phyloP scores from a whole-genome alignment of 1,140 invertebrate species.

The Lepidurus packardi region DNA sequence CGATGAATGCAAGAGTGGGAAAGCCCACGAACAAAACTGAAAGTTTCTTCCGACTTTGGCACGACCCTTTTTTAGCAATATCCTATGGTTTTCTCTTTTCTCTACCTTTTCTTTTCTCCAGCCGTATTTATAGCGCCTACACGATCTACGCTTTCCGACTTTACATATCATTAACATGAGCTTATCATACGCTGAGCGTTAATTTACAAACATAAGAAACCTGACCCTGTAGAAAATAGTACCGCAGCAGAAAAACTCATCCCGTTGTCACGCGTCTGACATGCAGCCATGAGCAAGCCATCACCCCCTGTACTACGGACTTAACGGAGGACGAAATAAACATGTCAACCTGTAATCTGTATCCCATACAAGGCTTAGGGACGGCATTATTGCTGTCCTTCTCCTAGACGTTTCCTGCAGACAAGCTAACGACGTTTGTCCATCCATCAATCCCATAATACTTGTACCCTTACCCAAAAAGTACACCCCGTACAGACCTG shows the following conservation, averaged over 20 bases:
- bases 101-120: too few relatives aligned
- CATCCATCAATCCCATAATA: constrained; percentile 11
- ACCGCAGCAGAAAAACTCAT: background rate
- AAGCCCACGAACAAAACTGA: background rate
- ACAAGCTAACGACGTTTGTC: background rate
- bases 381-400: too few relatives aligned
- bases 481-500: background rate
- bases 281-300: background rate
- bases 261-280: background rate
- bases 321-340: constrained; percentile 4
- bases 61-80: too few relatives aligned
- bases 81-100: too few relatives aligned
- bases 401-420: background rate
- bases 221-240: too few relatives aligned
- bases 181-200: too few relatives aligned
- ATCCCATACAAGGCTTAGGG: background rate
- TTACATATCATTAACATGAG: too few relatives aligned
- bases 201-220: too few relatives aligned
- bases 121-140: too few relatives aligned
- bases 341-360: constrained; percentile 19
- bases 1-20: background rate
- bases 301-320: background rate
- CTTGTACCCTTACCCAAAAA: background rate
- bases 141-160: too few relatives aligned
- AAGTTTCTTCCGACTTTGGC: background rate